phyloP scores from a whole-genome alignment of 2,888 invertebrate species.

The Nasonia oneida region DNA sequence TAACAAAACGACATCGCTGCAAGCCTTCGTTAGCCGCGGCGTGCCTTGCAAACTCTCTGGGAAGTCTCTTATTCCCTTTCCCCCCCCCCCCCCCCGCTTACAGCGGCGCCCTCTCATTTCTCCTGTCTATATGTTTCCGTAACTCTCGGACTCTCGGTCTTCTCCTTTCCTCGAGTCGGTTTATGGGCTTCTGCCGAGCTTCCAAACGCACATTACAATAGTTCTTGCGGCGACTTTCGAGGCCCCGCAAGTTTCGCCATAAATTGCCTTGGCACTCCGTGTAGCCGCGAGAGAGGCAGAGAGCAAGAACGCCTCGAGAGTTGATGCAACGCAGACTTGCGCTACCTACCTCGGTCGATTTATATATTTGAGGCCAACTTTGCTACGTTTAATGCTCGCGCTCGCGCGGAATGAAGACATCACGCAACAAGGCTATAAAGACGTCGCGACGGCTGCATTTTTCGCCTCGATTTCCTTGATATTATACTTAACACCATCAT shows the following conservation, averaged over 20 bases:
- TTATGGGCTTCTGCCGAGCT: constrained; percentile 51
- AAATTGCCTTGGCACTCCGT: constrained; percentile 60
- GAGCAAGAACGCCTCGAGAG: constrained; percentile 55
- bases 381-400: constrained; percentile 45
- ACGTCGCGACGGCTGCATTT: constrained; percentile 18
- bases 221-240: constrained; percentile 59
- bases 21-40: not conserved
- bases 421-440: constrained; percentile 50
- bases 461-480: not conserved
- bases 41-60: not conserved
- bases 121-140: constrained; percentile 35
- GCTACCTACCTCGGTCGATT: constrained; percentile 60
- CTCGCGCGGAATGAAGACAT: not conserved
- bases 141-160: constrained; percentile 27
- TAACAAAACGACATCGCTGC: not conserved
- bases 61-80: constrained; percentile 25
- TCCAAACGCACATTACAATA: constrained; percentile 60
- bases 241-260: constrained; percentile 63
- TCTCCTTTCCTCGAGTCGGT: constrained; percentile 33
- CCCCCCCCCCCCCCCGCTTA: not conserved
- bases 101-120: constrained; percentile 21
- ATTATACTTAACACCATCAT: not conserved
- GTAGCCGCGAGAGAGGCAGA: not conserved
- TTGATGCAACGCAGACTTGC: constrained; percentile 63
- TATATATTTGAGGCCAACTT: constrained; percentile 61